phyloP scores from a whole-genome alignment of 37 sponge, comb jelly and placozoan genomes.

The Chondrilla cf. caribensis region DNA sequence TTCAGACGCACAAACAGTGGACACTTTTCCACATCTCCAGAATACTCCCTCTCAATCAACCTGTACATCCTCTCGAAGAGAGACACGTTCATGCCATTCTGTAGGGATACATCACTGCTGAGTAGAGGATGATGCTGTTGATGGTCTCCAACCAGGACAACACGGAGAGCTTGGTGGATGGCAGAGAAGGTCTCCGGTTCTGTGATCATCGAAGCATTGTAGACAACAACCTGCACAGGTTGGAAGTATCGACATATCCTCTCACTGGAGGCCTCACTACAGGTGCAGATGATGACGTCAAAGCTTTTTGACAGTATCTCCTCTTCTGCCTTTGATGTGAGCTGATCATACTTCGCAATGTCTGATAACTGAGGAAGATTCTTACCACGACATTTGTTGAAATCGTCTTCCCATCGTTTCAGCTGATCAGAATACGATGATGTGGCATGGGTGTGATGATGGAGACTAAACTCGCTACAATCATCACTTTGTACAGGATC shows the following conservation, averaged over 20 bases:
- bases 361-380: too few species aligned
- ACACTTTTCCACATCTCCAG: not conserved
- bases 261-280: conserved; percentile 47
- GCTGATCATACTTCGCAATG: not conserved
- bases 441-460: too few species aligned
- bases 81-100: not conserved
- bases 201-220: conserved; percentile 68
- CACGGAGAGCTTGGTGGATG: conserved; percentile 48
- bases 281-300: conserved; percentile 49
- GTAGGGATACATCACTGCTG: not conserved
- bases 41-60: not conserved
- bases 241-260: conserved; percentile 12
- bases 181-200: conserved; percentile 73
- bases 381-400: too few species aligned
- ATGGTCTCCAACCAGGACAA: conserved; percentile 64
- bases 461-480: too few species aligned
- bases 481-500: too few species aligned
- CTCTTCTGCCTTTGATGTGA: not conserved
- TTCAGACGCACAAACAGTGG: too few species aligned
- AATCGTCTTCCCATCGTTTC: too few species aligned
- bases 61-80: not conserved
- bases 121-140: not conserved
- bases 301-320: not conserved
- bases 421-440: too few species aligned
- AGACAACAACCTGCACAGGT: conserved; percentile 60